These are phyloP conservation scores for Platerodrilus igneus DNA, from an alignment of 2,888 invertebrate species.

Conservation along the genomic window DNA sequence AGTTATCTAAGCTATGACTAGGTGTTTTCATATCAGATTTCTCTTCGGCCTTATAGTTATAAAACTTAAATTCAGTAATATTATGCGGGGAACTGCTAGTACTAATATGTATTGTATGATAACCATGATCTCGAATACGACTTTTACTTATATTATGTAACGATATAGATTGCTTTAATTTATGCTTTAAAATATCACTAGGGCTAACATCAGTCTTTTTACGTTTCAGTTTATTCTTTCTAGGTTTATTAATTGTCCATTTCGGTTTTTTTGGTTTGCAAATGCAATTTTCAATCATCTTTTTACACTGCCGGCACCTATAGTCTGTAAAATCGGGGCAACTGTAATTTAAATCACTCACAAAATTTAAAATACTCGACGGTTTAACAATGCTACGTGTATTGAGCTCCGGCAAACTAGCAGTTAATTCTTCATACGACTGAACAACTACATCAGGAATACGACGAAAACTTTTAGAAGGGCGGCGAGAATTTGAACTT, in stretches of 20 bases:
- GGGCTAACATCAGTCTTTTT: constrained; percentile 33
- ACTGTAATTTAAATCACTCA: constrained; percentile 37
- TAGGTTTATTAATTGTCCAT: constrained; percentile 4
- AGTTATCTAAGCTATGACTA: constrained; percentile 6
- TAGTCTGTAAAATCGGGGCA: constrained; percentile 38
- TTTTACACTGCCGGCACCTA: constrained; percentile 7
- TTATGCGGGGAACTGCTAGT: constrained; percentile 20
- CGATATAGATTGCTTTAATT: constrained; percentile 46
- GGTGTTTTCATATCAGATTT: not conserved
- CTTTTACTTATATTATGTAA: constrained; percentile 41
- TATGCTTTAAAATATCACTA: constrained; percentile 35
- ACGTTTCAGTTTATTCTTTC: constrained; percentile 4
- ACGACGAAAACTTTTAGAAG: constrained; percentile 37
- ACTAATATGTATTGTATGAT: constrained; percentile 46
- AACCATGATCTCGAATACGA: constrained; percentile 29
- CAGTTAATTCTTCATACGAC: constrained; percentile 40
- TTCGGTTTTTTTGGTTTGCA: constrained; percentile 15
- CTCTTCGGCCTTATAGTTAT: constrained; percentile 14
- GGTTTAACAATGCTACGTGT: constrained; percentile 7
- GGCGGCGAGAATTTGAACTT: constrained; percentile 30
- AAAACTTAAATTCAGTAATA: constrained; percentile 16
- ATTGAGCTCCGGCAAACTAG: constrained; percentile 43
- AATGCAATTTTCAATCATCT: constrained; percentile 6
- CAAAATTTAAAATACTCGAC: constrained; percentile 17
- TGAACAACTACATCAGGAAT: constrained; percentile 39